These are phyloP conservation scores for Ptilonorhynchus violaceus DNA, from an alignment of 2,113 vertebrate species.

Conservation along the genomic window DNA sequence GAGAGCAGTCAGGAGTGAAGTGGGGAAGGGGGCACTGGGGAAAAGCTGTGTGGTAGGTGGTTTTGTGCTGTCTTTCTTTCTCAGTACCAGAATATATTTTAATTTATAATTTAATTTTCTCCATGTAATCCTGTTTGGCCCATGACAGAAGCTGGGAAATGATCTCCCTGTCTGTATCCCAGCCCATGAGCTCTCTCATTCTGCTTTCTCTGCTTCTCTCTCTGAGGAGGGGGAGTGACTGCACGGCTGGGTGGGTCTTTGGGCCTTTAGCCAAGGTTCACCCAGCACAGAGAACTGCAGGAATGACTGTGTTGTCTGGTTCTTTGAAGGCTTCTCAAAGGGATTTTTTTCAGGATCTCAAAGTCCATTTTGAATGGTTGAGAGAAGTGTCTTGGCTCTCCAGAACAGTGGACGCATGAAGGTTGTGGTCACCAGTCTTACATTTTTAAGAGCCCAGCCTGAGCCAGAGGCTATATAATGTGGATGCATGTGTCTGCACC, in stretches of 20 bases:
- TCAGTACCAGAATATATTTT: not conserved
- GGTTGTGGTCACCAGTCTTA: not conserved
- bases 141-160: not conserved
- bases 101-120: not conserved
- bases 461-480: not conserved
- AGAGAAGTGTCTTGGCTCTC: not conserved
- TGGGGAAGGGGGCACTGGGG: fast-evolving
- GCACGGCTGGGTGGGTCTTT: not conserved
- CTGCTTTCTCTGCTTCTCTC: not conserved
- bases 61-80: not conserved
- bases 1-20: not conserved
- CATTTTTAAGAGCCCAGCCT: not conserved
- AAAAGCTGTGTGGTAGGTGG: not conserved
- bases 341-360: not conserved
- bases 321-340: not conserved
- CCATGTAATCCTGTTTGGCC: not conserved
- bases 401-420: not conserved
- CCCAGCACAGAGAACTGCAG: not conserved
- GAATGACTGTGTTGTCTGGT: not conserved
- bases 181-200: not conserved
- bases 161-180: not conserved
- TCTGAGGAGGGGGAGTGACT: not conserved
- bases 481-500: not conserved
- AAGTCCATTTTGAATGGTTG: not conserved
- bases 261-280: not conserved